phyloP scores from a whole-genome alignment of 2,888 invertebrate species.

The Unio delphinus region DNA sequence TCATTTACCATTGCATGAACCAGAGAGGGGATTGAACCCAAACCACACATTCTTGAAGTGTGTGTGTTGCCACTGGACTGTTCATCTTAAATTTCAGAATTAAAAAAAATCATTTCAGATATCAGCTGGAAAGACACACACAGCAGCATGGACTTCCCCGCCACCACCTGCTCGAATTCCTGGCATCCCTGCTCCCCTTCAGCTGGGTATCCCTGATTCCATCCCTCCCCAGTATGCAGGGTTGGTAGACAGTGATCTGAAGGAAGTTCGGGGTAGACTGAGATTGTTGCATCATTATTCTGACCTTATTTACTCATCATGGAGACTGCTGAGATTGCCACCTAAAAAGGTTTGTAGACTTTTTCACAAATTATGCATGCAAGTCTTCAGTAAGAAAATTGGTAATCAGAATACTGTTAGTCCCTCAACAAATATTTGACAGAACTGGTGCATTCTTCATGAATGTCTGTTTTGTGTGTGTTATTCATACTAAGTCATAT shows the following conservation, averaged over 20 bases:
- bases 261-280: conserved; percentile 75
- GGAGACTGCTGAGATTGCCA: conserved; percentile 71
- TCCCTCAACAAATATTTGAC: background rate
- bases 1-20: too few relatives aligned
- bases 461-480: too few relatives aligned
- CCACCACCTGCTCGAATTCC: conserved; percentile 72
- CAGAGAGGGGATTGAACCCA: too few relatives aligned
- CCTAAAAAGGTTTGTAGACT: conserved; percentile 40
- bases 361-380: background rate
- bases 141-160: conserved; percentile 78
- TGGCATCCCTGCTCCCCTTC: conserved; percentile 74
- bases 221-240: conserved; percentile 77
- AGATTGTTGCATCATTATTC: conserved; percentile 77
- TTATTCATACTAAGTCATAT: too few relatives aligned
- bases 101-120: conserved; percentile 68
- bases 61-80: too few relatives aligned
- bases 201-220: conserved; percentile 74
- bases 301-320: conserved; percentile 77
- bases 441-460: too few relatives aligned
- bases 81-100: too few relatives aligned
- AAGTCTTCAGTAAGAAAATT: background rate
- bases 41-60: too few relatives aligned
- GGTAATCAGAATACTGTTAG: background rate
- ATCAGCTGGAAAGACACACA: conserved; percentile 78
- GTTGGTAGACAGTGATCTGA: conserved; percentile 74